Base-by-base conservation (phyloP, 1,140 invertebrate species). In the Zaprionus ghesquierei region DNA sequence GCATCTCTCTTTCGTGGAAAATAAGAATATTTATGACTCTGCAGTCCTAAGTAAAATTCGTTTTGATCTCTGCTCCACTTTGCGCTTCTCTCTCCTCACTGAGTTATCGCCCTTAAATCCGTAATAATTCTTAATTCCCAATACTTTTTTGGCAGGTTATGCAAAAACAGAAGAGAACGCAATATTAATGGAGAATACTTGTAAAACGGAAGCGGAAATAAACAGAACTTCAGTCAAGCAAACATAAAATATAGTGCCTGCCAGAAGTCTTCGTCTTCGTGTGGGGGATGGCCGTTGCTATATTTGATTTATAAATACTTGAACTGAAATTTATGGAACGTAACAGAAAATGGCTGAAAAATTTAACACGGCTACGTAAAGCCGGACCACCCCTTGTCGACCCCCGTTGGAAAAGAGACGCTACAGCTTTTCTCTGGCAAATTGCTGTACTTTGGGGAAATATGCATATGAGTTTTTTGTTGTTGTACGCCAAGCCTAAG, bases 261-360 rank as follows among this genome's bases (percentile, higher is more conserved):
- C 59, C 38, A 53, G 33, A 29, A 53, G 18, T 55, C n/a, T 65
- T 29, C 22, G 25, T 27, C 56, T 53, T 59, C 44, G 35, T n/a
- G 5, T 51, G 35, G 33, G 53, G 49, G 50, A 63, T 38, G 33
- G 51, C 69, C 51, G 46, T 29, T 69, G 65, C 18, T 69, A 62
- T 62, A 63, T 58, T 81, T 81, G 72, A 81, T 81, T 81, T 81
- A 81, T 79, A 81, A 76, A 72, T 69, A 76, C 79, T 79, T 76
- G 76, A 81, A 65, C 60, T 61, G 22, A 79, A 81, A 81, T 81
- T 81, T 81, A 81, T 81, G 73, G 58, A 59, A 64, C 76, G 56
- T 75, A 38, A 63, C 69, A n/a, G 25, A 79, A 76, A 66, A 76
- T 72, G 69, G 73, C 63, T n/a, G n/a, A n/a, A n/a, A n/a, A n/a